These are phyloP conservation scores for Diploscapter pachys DNA, from an alignment of 1,140 invertebrate species.

Conservation along the genomic window DNA sequence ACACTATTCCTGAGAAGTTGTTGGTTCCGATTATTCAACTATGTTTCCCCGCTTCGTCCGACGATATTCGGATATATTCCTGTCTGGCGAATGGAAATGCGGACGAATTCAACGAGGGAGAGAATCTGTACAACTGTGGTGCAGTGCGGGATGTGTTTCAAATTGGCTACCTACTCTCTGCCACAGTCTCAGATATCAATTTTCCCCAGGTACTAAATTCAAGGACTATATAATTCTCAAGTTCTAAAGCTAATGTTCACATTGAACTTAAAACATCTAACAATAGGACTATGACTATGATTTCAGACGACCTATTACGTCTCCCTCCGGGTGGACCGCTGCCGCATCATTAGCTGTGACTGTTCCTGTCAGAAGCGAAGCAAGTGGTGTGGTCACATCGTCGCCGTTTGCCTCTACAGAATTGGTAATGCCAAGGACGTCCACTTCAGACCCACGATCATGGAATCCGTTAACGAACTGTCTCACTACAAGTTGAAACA, in stretches of 20 bases:
- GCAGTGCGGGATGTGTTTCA: constrained; percentile 90
- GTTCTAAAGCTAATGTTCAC: constrained; percentile 9
- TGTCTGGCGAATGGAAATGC: constrained; percentile 94
- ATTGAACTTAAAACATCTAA: constrained; percentile 18
- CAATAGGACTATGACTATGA: too few species aligned
- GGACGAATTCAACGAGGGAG: constrained; percentile 90
- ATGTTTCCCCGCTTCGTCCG: constrained; percentile 97
- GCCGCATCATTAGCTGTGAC: constrained; percentile 88
- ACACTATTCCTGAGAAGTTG: constrained; percentile 85
- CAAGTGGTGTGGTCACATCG: constrained; percentile 98
- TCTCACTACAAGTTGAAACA: constrained; percentile 90
- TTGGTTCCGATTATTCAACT: constrained; percentile 94
- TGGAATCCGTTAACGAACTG: constrained; percentile 87
- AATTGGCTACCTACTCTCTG: constrained; percentile 68
- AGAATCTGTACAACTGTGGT: constrained; percentile 78
- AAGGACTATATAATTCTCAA: too few species aligned
- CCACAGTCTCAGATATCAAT: too few species aligned
- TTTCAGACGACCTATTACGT: background rate
- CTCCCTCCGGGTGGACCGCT: constrained; percentile 2
- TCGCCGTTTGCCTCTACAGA: constrained; percentile 91
- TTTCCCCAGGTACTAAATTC: too few species aligned
- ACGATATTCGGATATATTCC: constrained; percentile 94
- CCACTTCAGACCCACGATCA: constrained; percentile 83
- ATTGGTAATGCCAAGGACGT: constrained; percentile 92
- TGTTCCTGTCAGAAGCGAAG: constrained; percentile 89